A percentile compares a stretch with the other conserved stretches of the same genome.
phyloP scores from a whole-genome alignment of 2,113 vertebrate species.

The Astur gentilis region DNA sequence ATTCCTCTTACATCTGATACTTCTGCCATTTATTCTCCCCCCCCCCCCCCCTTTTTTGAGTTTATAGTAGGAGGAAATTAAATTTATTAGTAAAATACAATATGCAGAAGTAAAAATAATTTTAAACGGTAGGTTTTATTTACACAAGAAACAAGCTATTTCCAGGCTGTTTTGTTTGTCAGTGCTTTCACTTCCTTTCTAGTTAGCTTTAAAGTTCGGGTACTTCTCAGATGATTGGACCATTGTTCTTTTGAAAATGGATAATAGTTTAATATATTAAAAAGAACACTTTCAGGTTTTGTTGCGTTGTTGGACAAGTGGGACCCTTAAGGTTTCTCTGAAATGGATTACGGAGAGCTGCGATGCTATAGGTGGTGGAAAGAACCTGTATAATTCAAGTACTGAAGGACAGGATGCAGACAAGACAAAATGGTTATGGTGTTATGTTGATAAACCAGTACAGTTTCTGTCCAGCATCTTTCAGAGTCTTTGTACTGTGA shows the following conservation, averaged over 20 bases:
- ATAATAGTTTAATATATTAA: neutral
- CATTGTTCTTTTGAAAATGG: neutral
- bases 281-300: neutral
- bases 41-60: neutral
- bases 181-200: neutral
- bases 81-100: neutral
- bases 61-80: neutral
- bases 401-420: neutral
- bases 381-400: neutral
- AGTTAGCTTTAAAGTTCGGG: neutral
- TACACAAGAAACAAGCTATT: neutral
- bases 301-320: neutral
- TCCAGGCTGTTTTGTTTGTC: neutral
- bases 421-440: neutral
- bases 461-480: neutral
- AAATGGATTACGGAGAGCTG: neutral
- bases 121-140: neutral
- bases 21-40: neutral
- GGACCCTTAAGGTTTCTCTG: neutral
- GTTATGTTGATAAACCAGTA: neutral
- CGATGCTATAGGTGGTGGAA: neutral
- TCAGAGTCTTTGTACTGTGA: neutral
- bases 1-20: neutral
- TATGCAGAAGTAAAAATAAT: neutral
- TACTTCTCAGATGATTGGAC: neutral